Percentiles rank a stretch among this genome's conserved stretches.
Conservation (phyloP, 2,113 vertebrate genomes). For the Aldabrachelys gigantea region DNA sequence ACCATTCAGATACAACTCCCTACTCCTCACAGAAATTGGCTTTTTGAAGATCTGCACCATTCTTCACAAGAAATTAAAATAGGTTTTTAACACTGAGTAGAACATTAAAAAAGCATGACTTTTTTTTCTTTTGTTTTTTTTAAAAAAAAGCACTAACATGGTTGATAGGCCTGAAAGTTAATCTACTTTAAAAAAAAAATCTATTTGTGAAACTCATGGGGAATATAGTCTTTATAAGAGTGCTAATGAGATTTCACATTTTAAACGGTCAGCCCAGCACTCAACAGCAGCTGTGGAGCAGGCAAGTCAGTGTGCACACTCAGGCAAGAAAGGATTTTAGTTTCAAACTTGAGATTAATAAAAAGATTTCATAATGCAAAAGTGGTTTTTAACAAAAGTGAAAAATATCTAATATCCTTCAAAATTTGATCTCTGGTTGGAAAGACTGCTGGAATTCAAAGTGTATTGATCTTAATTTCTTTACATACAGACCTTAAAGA, state of each 20-base stretch:
- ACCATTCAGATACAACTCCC: neutral
- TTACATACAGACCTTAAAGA: neutral
- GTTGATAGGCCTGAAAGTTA: neutral
- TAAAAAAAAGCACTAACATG: neutral
- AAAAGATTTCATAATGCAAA: neutral
- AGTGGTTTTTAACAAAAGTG: neutral
- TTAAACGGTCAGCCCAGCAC: neutral
- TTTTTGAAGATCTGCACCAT: neutral
- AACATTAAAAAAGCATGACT: neutral
- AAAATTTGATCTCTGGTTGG: neutral
- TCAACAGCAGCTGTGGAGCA: neutral
- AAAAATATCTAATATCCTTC: neutral
- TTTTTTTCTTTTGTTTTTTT: neutral
- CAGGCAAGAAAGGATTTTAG: neutral
- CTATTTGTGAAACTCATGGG: neutral
- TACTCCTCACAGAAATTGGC: neutral
- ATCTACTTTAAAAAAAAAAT: neutral
- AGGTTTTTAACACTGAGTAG: neutral
- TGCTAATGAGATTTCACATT: neutral
- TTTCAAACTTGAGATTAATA: neutral
- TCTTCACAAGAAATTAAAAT: neutral
- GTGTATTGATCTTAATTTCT: neutral
- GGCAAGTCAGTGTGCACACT: neutral
- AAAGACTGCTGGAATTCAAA: neutral
- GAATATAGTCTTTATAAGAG: neutral